Evolutionary conservation across 2,888 invertebrate species (phyloP).

Genomic region (Lepidochrysops patricia): DNA sequence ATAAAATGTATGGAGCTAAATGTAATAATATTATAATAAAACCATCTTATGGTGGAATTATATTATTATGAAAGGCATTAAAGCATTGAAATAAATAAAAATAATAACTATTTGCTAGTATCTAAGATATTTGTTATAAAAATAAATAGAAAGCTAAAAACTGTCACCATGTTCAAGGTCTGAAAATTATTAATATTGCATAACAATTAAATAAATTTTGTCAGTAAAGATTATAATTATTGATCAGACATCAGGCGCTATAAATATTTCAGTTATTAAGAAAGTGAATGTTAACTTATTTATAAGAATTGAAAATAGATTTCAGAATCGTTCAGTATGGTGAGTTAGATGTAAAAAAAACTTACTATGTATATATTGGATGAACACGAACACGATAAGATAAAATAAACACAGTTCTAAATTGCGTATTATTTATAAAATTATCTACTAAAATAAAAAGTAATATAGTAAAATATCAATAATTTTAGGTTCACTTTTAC

Average conservation of each 20-base stretch:
- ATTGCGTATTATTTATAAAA: not conserved
- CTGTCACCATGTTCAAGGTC: not conserved
- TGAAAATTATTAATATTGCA: constrained; percentile 13
- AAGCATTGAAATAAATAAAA: no score
- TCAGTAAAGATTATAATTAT: not conserved
- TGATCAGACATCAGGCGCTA: not conserved
- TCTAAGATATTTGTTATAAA: not conserved
- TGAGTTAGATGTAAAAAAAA: not conserved
- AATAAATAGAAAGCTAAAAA: not conserved
- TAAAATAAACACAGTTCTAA: not conserved
- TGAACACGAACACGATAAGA: not conserved
- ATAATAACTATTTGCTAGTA: no score
- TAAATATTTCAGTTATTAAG: not conserved
- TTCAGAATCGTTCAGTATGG: not conserved
- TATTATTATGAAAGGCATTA: no score
- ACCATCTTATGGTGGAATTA: no score
- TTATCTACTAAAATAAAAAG: not conserved
- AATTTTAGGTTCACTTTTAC: not conserved
- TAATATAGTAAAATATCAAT: not conserved
- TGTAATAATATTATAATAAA: not conserved
- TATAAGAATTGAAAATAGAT: not conserved
- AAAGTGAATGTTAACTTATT: not conserved
- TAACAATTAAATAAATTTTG: constrained; percentile 7
- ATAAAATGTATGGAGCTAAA: not conserved
- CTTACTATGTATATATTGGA: not conserved